These are phyloP conservation scores for Eurosta solidaginis DNA, from an alignment of 1,140 invertebrate species.

Conservation along the genomic window DNA sequence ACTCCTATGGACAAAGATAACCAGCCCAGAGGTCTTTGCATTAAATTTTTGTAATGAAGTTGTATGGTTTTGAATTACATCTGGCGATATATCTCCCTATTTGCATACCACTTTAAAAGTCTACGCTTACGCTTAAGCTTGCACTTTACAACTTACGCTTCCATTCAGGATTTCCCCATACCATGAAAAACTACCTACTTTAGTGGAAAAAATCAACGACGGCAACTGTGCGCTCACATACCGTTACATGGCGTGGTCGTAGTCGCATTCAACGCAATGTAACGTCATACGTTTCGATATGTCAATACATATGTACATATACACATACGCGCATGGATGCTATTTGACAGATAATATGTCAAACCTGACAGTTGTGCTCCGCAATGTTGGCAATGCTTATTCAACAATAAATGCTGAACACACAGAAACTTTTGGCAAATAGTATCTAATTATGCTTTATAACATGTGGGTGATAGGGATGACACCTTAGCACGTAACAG, in stretches of 20 bases:
- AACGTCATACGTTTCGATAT: not conserved
- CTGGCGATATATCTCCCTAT: too few species aligned
- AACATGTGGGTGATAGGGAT: not conserved
- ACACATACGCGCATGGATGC: not conserved
- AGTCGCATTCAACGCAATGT: not conserved
- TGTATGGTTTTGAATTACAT: too few species aligned
- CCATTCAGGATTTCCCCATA: too few species aligned
- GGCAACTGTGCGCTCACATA: not conserved
- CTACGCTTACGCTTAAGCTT: too few species aligned
- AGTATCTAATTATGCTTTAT: not conserved
- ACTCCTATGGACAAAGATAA: too few species aligned
- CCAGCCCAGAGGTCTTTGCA: too few species aligned
- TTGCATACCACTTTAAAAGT: too few species aligned
- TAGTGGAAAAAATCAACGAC: too few species aligned
- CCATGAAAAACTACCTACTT: too few species aligned
- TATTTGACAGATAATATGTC: not conserved
- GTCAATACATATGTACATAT: not conserved
- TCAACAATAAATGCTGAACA: not conserved
- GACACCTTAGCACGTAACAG: not conserved
- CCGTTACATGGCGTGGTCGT: not conserved
- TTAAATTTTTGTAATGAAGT: too few species aligned
- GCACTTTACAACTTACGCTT: too few species aligned
- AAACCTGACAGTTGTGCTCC: not conserved
- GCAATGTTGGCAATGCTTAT: not conserved
- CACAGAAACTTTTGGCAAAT: not conserved